Base-by-base conservation (phyloP, 37 sponge, comb jelly and placozoan genomes). In the Mnemiopsis leidyi region DNA sequence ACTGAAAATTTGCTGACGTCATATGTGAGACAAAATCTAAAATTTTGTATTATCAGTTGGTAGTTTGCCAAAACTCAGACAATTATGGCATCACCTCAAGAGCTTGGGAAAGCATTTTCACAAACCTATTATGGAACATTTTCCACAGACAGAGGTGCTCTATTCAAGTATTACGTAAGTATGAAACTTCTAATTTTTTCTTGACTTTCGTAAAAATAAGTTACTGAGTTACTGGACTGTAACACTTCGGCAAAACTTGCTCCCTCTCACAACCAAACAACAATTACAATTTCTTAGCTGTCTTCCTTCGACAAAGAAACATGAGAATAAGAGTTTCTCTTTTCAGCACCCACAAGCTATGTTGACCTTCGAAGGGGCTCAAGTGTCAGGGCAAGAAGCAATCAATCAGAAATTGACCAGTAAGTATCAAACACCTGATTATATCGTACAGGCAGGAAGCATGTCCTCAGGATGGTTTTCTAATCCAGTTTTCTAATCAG, bases 261-360 rank as follows among this genome's bases (percentile, higher is more conserved):
- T n/a, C n/a, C n/a, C n/a, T n/a, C n/a, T n/a, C n/a, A n/a, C n/a
- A n/a, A n/a, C n/a, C n/a, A n/a, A n/a, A n/a, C n/a, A n/a, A n/a
- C n/a, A n/a, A n/a, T n/a, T n/a, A n/a, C n/a, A n/a, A n/a, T n/a
- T n/a, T n/a, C n/a, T n/a, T n/a, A n/a, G n/a, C n/a, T n/a, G n/a
- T n/a, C n/a, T n/a, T n/a, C n/a, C n/a, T n/a, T n/a, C n/a, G n/a
- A n/a, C n/a, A n/a, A n/a, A n/a, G n/a, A n/a, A n/a, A n/a, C n/a
- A n/a, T n/a, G n/a, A n/a, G n/a, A n/a, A n/a, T n/a, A n/a, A n/a
- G n/a, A n/a, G n/a, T n/a, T n/a, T 5, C 7, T 71, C 75, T 28
- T 5, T 23, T 71, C 75, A 71, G 75, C 75, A 71, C 75, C 75
- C 75, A 18, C 75, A 71, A 71, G 75, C 75, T 13, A 28, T 28